These are phyloP conservation scores for Callithrix jacchus DNA, from an alignment of 2,113 vertebrate genomes.

Conservation along the genomic window DNA sequence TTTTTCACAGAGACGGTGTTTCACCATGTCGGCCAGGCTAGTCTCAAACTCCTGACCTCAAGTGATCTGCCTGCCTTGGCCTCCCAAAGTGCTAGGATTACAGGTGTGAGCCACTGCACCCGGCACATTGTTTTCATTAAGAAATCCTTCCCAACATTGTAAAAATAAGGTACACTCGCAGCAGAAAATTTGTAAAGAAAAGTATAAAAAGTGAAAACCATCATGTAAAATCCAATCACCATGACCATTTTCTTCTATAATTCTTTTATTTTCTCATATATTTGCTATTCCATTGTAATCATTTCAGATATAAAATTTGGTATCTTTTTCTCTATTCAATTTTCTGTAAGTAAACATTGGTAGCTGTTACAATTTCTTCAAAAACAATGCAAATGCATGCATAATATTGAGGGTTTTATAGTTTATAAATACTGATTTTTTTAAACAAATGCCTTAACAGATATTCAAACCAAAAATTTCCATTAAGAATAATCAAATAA, in stretches of 20 bases:
- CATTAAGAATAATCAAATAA: background rate
- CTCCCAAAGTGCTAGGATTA: too few species aligned
- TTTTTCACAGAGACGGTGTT: too few species aligned
- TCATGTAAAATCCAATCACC: background rate
- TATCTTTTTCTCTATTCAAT: background rate
- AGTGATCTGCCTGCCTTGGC: too few species aligned
- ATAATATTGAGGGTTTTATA: background rate
- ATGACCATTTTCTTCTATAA: background rate
- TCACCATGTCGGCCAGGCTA: too few species aligned
- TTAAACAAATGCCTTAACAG: background rate
- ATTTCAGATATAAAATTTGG: background rate
- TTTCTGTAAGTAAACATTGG: background rate
- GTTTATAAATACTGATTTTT: background rate
- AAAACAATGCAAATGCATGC: background rate
- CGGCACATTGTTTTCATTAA: background rate
- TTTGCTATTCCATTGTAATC: background rate
- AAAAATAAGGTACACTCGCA: background rate
- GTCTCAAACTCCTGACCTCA: too few species aligned
- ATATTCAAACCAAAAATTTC: background rate
- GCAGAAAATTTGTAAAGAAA: background rate
- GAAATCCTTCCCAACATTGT: background rate
- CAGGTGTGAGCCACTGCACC: too few species aligned
- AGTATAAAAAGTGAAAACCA: background rate
- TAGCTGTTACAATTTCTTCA: slow-evolving; percentile 17
- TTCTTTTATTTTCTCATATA: background rate